A percentile compares a stretch with the other conserved stretches of the same genome.
Conservation (phyloP, 2,888 invertebrate species). For the Tetragonula carbonaria region DNA sequence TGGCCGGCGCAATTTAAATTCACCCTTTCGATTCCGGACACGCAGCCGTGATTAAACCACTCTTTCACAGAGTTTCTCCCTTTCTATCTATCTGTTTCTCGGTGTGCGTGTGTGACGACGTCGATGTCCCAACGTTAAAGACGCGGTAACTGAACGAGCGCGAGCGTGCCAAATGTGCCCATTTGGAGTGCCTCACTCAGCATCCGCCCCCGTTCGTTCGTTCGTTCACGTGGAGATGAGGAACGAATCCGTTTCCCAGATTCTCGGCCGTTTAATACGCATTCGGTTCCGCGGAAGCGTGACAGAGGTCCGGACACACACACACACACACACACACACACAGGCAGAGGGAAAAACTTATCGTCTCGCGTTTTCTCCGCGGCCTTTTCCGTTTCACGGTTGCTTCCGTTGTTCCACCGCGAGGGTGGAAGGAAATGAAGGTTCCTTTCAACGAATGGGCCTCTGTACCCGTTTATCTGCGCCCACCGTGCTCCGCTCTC, state of each 20-base stretch:
- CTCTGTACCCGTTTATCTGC: constrained; percentile 65
- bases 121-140: neutral
- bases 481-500: constrained; percentile 30
- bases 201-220: too few relatives aligned
- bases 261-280: constrained; percentile 44
- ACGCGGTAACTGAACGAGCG: constrained; percentile 30
- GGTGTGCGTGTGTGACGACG: too few relatives aligned
- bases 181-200: too few relatives aligned
- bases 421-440: neutral
- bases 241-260: constrained; percentile 51
- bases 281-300: constrained; percentile 56
- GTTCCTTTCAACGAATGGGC: constrained; percentile 51
- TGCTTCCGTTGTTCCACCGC: constrained; percentile 37
- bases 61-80: neutral
- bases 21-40: constrained; percentile 26
- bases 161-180: neutral
- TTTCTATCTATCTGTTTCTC: too few relatives aligned
- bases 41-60: constrained; percentile 25
- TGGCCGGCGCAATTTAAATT: constrained; percentile 15
- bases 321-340: too few relatives aligned
- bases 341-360: constrained; percentile 63
- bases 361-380: constrained; percentile 47
- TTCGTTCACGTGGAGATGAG: neutral
- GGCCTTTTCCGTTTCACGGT: constrained; percentile 37
- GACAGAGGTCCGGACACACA: constrained; percentile 41